phyloP scores from a whole-genome alignment of 2,888 invertebrate species.

The Cerceris ruficornis region DNA sequence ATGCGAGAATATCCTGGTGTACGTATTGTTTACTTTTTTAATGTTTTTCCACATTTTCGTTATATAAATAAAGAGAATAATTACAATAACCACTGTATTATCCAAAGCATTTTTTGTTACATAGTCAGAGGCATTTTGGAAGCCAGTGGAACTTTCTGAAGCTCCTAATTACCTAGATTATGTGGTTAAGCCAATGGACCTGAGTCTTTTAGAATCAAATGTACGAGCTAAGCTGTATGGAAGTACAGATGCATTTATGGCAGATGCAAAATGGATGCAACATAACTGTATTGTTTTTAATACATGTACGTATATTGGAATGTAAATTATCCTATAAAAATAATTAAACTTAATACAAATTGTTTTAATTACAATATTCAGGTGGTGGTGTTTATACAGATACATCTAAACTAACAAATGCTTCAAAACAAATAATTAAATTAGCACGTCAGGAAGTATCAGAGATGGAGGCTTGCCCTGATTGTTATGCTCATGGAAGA shows the following conservation, averaged over 20 bases:
- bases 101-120: constrained; percentile 23
- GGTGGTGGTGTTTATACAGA: constrained; percentile 84
- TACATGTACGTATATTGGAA: constrained; percentile 86
- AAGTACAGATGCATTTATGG: constrained; percentile 93
- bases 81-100: constrained; percentile 5
- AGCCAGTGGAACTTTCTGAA: constrained; percentile 87
- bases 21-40: constrained; percentile 74
- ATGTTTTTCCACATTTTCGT: neutral
- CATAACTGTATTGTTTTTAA: constrained; percentile 97
- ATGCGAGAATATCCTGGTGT: constrained; percentile 93
- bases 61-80: constrained; percentile 36
- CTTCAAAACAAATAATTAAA: constrained; percentile 91
- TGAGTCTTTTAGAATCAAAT: constrained; percentile 89
- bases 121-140: constrained; percentile 90
- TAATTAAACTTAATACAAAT: neutral
- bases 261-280: constrained; percentile 96
- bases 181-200: constrained; percentile 94
- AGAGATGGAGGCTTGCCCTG: constrained; percentile 96
- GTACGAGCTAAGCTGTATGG: constrained; percentile 90
- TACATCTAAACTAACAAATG: constrained; percentile 87
- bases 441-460: constrained; percentile 93
- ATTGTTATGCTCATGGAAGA: constrained; percentile 94
- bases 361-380: constrained; percentile 72
- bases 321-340: neutral
- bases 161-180: constrained; percentile 92